Evolutionary conservation across 53 echinoderm and acorn worm species (phyloP).

Genomic region (Astropecten irregularis): DNA sequence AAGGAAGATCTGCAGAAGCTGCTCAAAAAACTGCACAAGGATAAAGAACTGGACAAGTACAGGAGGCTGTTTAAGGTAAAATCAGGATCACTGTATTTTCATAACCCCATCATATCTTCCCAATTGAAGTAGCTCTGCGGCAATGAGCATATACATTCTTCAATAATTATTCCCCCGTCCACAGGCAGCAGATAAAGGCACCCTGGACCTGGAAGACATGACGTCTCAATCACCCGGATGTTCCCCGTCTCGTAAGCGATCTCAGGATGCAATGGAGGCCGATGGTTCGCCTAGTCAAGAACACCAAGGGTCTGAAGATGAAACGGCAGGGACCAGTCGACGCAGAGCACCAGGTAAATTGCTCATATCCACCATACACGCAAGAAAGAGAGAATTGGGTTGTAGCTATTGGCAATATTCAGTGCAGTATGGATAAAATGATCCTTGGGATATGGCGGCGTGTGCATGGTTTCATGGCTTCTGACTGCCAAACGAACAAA

Average conservation of each 20-base stretch:
- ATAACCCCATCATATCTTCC: not conserved
- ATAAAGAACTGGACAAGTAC: constrained; percentile 53
- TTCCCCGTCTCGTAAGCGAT: not conserved
- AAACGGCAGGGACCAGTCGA: not conserved
- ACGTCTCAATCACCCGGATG: not conserved
- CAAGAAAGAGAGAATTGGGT: too few species aligned
- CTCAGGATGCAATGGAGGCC: not conserved
- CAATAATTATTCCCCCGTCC: not conserved
- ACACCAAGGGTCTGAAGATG: not conserved
- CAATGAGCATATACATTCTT: not conserved
- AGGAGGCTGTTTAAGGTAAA: constrained; percentile 68
- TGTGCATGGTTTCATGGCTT: too few species aligned
- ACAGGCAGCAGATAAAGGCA: constrained; percentile 2
- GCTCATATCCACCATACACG: too few species aligned
- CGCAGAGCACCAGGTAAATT: not conserved
- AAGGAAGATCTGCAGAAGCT: constrained; percentile 61
- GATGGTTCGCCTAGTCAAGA: not conserved
- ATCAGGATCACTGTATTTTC: not conserved
- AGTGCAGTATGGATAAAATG: too few species aligned
- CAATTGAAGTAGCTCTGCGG: not conserved
- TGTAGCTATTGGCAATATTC: too few species aligned
- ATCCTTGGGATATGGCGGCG: too few species aligned
- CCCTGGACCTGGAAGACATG: not conserved
- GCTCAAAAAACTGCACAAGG: constrained; percentile 59
- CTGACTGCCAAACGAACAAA: too few species aligned